A percentile compares a stretch with the other conserved stretches of the same genome.
phyloP scores from a whole-genome alignment of 2,888 invertebrate genomes.

The Apeira syringaria region DNA sequence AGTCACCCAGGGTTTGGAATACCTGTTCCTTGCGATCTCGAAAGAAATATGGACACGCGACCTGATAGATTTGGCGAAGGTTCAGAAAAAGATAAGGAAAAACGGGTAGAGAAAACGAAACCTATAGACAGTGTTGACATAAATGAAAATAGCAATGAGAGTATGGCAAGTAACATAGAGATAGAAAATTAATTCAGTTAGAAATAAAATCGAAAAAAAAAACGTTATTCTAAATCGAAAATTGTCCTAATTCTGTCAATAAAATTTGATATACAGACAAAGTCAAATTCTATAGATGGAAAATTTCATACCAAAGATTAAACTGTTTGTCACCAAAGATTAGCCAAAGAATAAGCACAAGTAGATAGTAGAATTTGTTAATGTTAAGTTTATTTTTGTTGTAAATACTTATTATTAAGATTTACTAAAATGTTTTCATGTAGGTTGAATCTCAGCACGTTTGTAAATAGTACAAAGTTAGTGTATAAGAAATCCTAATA shows the following conservation, averaged over 20 bases:
- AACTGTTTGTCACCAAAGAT: conserved; percentile 23
- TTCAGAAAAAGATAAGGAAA: conserved; percentile 53
- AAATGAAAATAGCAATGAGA: conserved; percentile 76
- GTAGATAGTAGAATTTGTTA: conserved; percentile 64
- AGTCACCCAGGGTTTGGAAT: conserved; percentile 69
- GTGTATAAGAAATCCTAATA: conserved; percentile 39
- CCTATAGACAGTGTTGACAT: conserved; percentile 45
- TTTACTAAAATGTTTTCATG: conserved; percentile 50
- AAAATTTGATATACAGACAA: too few relatives aligned
- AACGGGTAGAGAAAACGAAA: conserved; percentile 52
- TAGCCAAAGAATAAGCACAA: conserved; percentile 51
- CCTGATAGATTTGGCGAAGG: conserved; percentile 54
- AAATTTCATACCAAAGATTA: conserved; percentile 21
- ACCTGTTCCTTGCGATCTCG: conserved; percentile 62
- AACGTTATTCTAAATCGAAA: too few relatives aligned
- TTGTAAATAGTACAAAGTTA: conserved; percentile 76
- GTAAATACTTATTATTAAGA: conserved; percentile 68
- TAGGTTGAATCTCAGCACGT: conserved; percentile 59
- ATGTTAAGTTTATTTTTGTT: conserved; percentile 53
- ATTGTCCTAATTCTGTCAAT: too few relatives aligned
- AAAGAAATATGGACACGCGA: conserved; percentile 47
- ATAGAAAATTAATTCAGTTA: conserved; percentile 72
- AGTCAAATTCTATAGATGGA: neutral
- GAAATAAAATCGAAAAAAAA: too few relatives aligned
- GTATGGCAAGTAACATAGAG: conserved; percentile 80